phyloP scores from a whole-genome alignment of 2,888 invertebrate genomes.

The Lysandra coridon region DNA sequence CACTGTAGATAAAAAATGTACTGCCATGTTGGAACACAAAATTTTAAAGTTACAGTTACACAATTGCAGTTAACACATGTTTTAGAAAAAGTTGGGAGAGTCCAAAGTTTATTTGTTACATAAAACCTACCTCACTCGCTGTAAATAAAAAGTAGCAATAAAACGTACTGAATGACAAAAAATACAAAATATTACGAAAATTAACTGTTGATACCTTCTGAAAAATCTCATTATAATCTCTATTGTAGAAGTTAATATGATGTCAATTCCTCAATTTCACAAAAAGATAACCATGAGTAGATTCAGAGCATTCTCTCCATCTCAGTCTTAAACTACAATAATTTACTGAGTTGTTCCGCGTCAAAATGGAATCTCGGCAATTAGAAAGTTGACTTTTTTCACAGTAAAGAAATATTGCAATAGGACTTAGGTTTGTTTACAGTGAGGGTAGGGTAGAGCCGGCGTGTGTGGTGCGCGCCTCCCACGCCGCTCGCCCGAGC shows the following conservation, averaged over 20 bases:
- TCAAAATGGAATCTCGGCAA: neutral
- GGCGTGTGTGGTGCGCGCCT: conserved; percentile 70
- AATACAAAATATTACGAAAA: too few relatives aligned
- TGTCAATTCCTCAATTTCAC: too few relatives aligned
- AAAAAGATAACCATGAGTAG: too few relatives aligned
- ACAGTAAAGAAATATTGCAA: conserved; percentile 11
- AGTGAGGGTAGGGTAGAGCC: conserved; percentile 62
- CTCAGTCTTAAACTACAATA: neutral
- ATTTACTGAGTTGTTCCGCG: neutral
- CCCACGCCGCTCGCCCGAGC: conserved; percentile 78
- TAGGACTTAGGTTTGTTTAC: conserved; percentile 63
- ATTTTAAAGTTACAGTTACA: neutral
- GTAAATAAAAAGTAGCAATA: neutral
- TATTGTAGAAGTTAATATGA: too few relatives aligned
- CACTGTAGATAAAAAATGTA: conserved; percentile 19
- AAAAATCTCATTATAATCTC: too few relatives aligned
- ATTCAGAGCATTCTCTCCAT: neutral
- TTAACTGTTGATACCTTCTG: too few relatives aligned
- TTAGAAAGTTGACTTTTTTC: neutral
- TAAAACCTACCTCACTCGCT: too few relatives aligned
- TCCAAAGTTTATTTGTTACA: too few relatives aligned
- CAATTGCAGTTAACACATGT: neutral
- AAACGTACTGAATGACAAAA: too few relatives aligned
- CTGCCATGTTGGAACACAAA: conserved; percentile 4
- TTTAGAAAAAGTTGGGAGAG: neutral